Evolutionary conservation across 2,888 invertebrate genomes (phyloP), one percentile per base, ranked within the genome.

Genomic region (Rhogogaster chlorosoma): DNA sequence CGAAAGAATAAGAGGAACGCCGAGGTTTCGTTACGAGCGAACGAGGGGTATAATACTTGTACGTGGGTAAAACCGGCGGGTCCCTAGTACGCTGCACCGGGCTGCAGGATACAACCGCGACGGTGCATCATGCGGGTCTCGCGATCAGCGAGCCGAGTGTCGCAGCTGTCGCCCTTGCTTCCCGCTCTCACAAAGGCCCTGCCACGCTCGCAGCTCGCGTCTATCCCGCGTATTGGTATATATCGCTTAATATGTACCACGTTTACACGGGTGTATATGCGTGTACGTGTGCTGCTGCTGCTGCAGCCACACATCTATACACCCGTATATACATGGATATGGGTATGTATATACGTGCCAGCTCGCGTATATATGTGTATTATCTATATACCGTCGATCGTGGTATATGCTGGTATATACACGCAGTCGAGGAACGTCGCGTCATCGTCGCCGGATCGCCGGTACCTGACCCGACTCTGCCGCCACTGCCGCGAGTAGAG

Each of bases 81-180:
- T 78, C 78, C 38, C 78, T 80, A 32, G 32, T 18, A 7, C 18
- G 7, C 42, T 73, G 38, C 57, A 10, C 26, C 53, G 38, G 36
- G 49, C 80, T 61, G 80, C 38, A 80, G 80, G 61, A 80, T 80
- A 61, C 61, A 38, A 61, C 61, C 57, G 80, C 80, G 80, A 87
- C 84, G 80, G 80, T 80, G 80, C 80, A 80, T 80, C 88, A 91
- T 90, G 89, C 89, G 91, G 90, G 89, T 87, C 88, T 88, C 90
- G 90, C 90, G 89, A 89, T 86, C 86, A 87, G 45, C 71, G 84
- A 88, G 82, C 86, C 86, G 86, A 88, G 88, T 90, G 90, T 90
- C 90, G 90, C 89, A 90, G 83, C 83, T 83, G 83, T 83, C 67
- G 83, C 83, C 83, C 29, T 45, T 83, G 67, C 83, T 83, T 67